Conservation (phyloP, 1,140 invertebrate genomes). For the Trichoplusia ni region DNA sequence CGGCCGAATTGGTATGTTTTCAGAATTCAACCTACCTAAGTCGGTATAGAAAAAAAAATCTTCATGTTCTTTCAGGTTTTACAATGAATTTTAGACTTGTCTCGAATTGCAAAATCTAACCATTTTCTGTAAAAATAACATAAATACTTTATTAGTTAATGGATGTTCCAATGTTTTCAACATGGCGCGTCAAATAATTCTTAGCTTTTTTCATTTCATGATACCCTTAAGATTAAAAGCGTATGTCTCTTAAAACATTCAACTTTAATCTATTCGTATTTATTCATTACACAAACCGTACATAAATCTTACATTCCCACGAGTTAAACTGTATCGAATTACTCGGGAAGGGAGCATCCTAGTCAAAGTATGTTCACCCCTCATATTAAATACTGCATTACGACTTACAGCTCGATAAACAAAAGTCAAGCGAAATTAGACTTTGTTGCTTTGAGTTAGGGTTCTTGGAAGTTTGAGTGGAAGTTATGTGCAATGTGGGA, state of each 20-base stretch:
- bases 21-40: too few relatives aligned
- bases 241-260: slow-evolving; percentile 18
- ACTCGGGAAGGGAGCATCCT: slow-evolving; percentile 58
- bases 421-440: slow-evolving; percentile 29
- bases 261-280: slow-evolving; percentile 30
- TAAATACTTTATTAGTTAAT: neutral
- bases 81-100: too few relatives aligned
- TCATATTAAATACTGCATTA: slow-evolving; percentile 33
- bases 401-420: slow-evolving; percentile 19
- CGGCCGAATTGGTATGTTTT: too few relatives aligned
- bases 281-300: slow-evolving; percentile 34
- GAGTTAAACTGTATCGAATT: slow-evolving; percentile 66
- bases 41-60: too few relatives aligned
- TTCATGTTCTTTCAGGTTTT: too few relatives aligned
- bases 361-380: slow-evolving; percentile 42
- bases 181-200: too few relatives aligned
- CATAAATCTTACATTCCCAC: slow-evolving; percentile 60
- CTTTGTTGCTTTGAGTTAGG: slow-evolving; percentile 12
- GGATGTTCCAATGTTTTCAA: neutral
- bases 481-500: slow-evolving; percentile 29
- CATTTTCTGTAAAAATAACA: too few relatives aligned
- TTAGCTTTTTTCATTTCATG: slow-evolving; percentile 13
- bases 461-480: neutral
- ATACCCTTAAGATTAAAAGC: slow-evolving; percentile 15
- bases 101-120: too few relatives aligned